phyloP scores from a whole-genome alignment of 2,797 vertebrate species.

The Danio tinwini region DNA sequence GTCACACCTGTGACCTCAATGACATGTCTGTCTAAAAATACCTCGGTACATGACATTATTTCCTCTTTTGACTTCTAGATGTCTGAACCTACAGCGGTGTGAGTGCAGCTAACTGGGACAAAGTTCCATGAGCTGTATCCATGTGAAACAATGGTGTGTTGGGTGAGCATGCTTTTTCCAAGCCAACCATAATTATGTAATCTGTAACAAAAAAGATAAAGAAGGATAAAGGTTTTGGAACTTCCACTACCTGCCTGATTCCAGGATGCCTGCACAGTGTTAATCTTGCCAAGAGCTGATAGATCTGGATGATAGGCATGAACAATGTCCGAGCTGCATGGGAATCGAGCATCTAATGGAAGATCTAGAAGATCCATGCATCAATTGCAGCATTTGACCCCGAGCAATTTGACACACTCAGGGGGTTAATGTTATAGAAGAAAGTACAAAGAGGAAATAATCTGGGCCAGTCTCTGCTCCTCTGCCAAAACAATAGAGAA shows the following conservation, averaged over 20 bases:
- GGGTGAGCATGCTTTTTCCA: background rate
- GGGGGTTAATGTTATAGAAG: no score
- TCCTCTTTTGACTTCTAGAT: background rate
- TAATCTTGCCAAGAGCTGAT: background rate
- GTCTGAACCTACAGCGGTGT: background rate
- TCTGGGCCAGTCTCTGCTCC: no score
- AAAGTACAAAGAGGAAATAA: no score
- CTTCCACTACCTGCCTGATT: background rate
- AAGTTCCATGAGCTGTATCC: background rate
- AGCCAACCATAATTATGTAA: background rate
- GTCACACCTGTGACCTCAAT: background rate
- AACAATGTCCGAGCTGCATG: background rate
- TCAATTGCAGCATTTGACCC: no score
- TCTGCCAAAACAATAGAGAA: no score
- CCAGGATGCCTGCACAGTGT: background rate
- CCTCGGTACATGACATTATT: background rate
- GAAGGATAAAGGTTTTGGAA: background rate
- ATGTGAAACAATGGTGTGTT: background rate
- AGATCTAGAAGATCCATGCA: background rate
- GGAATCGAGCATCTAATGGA: background rate
- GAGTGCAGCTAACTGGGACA: background rate
- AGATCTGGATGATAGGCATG: background rate
- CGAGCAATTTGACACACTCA: no score
- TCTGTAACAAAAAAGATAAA: background rate
- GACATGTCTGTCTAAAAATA: background rate